Evolutionary conservation across 2,888 invertebrate genomes (phyloP).

Genomic region (Athalia rosae): DNA sequence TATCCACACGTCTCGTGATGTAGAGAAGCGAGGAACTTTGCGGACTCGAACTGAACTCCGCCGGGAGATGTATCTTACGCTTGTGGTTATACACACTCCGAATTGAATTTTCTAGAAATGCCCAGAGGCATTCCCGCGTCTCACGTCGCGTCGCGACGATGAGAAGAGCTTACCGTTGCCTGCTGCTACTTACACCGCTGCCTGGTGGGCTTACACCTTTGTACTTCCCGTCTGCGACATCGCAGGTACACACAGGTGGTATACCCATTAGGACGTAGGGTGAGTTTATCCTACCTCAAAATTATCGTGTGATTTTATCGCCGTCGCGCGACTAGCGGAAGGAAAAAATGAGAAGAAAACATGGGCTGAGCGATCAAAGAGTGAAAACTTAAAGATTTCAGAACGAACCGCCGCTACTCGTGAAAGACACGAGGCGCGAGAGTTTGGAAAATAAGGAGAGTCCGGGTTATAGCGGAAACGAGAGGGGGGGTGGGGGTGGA

Average conservation of each 20-base stretch:
- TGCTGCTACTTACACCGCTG: background rate
- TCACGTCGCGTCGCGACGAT: slow-evolving; percentile 1
- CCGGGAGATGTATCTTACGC: slow-evolving; percentile 20
- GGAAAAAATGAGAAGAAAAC: background rate
- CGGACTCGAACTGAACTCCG: background rate
- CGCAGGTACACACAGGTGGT: too few species aligned
- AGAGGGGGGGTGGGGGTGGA: too few species aligned
- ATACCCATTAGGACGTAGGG: too few species aligned
- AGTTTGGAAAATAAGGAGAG: too few species aligned
- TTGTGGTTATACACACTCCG: slow-evolving; percentile 23
- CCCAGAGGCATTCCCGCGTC: background rate
- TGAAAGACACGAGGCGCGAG: too few species aligned
- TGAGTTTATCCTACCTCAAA: too few species aligned
- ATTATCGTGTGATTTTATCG: background rate
- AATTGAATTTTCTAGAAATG: slow-evolving; percentile 24
- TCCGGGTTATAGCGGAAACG: too few species aligned
- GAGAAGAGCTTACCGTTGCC: background rate
- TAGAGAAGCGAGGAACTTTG: slow-evolving; percentile 10
- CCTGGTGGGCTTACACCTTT: too few species aligned
- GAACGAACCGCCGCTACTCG: background rate
- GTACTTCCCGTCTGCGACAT: too few species aligned
- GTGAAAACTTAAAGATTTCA: background rate
- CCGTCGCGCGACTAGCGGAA: background rate
- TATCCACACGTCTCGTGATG: background rate
- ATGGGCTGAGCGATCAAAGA: background rate